Evolutionary conservation across 2,113 vertebrate genomes (phyloP), one percentile per base, ranked within the genome.

Genomic region (Bufo gargarizans): DNA sequence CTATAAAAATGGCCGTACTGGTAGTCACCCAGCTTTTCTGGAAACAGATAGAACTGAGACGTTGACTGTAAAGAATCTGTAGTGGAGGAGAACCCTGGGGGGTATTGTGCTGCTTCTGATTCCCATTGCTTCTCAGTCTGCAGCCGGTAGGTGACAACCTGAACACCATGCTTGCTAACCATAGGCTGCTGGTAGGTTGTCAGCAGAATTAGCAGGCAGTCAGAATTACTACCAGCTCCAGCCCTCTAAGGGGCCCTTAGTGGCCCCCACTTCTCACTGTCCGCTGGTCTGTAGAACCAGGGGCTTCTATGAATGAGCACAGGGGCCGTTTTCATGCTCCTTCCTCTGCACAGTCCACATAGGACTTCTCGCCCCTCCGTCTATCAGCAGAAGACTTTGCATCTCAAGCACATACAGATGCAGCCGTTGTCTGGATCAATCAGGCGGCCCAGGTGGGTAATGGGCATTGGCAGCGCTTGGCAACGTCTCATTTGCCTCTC

Each of bases 371-470:
- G 82, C 72, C 47, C 6, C 55, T 74, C 33, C 71, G 47, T 86
- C 17, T 20, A 58, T 6, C 63, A 33, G 74, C 76, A n/a, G 14
- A 61, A 58, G 79, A 19, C 78, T 81, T 17, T 79, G 77, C 78
- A 47, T 90, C 93, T 91, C 94, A 96, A 96, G 95, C 94, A 94
- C 92, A 92, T 93, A 74, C 96, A 97, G 95, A 97, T 97, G 97
- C 95, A 90, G 90, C 79, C 0, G 67, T 90, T 96, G 95, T 97
- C 96, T 93, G 79, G 82, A 91, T 89, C 95, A 95, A 96, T 97
- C 96, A 96, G 90, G 90, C 88, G 88, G 89, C 93, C 95, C 96
- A 97, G 96, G 96, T 98, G 95, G 95, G 92, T 95, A 96, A 97
- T 96, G 94, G 92, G 90, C 93, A 95, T 90, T 94, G 95, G 95